Percentiles rank a stretch among this genome's conserved stretches.
Evolutionary conservation across 2,888 invertebrate species (phyloP).

Genomic region (Stenurella melanura): DNA sequence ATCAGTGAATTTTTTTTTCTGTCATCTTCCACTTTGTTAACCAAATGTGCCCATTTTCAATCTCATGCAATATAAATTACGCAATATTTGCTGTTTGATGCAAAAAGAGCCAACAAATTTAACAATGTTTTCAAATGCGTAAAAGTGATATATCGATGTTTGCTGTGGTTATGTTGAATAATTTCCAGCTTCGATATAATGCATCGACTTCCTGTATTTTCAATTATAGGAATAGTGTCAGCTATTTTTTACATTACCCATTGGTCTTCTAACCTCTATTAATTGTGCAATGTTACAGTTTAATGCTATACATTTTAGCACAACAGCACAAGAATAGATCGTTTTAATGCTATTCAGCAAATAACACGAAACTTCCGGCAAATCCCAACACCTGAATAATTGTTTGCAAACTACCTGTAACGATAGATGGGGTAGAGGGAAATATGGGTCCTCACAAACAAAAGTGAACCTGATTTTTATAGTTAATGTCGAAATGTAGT

Average conservation of each 20-base stretch:
- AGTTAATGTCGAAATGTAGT: neutral
- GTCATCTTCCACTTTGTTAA: too few species aligned
- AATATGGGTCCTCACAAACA: neutral
- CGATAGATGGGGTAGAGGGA: conserved; percentile 2
- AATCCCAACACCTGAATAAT: conserved; percentile 40
- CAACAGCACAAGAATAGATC: conserved; percentile 16
- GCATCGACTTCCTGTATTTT: conserved; percentile 10
- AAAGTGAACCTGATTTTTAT: neutral
- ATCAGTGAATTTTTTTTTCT: too few species aligned
- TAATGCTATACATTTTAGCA: conserved; percentile 5
- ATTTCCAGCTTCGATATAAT: neutral
- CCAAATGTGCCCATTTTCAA: too few species aligned
- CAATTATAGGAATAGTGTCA: conserved; percentile 8
- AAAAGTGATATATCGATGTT: too few species aligned
- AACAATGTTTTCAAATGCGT: too few species aligned
- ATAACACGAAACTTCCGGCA: conserved; percentile 30
- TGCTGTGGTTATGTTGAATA: too few species aligned
- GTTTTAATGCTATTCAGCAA: conserved; percentile 22
- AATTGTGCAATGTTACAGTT: conserved; percentile 28
- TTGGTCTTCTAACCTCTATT: conserved; percentile 9
- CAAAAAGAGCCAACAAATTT: too few species aligned
- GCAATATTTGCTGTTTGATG: too few species aligned
- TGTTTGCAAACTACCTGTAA: conserved; percentile 39
- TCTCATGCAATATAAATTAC: too few species aligned
- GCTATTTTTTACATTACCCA: conserved; percentile 11